A percentile compares a stretch with the other conserved stretches of the same genome.
These are phyloP conservation scores for Melanotaenia parkinsoni DNA, from an alignment of 2,797 vertebrate species.

Conservation along the genomic window DNA sequence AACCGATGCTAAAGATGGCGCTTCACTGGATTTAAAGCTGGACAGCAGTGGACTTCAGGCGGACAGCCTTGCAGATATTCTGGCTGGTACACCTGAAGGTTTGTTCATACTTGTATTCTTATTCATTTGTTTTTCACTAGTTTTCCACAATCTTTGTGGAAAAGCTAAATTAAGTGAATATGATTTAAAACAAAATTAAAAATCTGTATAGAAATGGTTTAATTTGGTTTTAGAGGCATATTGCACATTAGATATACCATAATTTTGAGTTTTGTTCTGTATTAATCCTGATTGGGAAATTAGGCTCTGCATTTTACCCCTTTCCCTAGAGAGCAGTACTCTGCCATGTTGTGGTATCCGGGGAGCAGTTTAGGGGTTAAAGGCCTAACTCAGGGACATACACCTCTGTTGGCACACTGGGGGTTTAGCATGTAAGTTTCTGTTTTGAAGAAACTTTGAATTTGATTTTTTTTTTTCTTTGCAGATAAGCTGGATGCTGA, in stretches of 20 bases:
- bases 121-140: not conserved
- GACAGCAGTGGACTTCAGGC: conserved; percentile 77
- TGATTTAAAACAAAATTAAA: too few relatives aligned
- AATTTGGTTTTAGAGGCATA: not conserved
- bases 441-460: not conserved
- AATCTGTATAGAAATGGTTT: not conserved
- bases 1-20: conserved; percentile 54
- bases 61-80: conserved; percentile 79
- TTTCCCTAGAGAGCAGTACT: too few relatives aligned
- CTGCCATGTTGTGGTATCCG: too few relatives aligned
- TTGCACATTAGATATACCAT: not conserved
- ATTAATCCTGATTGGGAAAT: too few relatives aligned
- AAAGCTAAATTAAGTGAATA: too few relatives aligned
- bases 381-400: too few relatives aligned
- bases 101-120: conserved; percentile 19
- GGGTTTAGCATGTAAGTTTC: not conserved
- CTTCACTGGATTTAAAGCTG: conserved; percentile 76
- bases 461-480: conserved; percentile 18
- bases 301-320: too few relatives aligned
- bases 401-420: too few relatives aligned
- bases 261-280: too few relatives aligned
- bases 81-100: conserved; percentile 90
- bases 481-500: conserved; percentile 96
- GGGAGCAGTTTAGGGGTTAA: too few relatives aligned
- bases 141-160: too few relatives aligned